Percentiles rank a stretch among this genome's conserved stretches.
phyloP scores from a whole-genome alignment of 2,113 vertebrate genomes.

The Brevimyrus niger region DNA sequence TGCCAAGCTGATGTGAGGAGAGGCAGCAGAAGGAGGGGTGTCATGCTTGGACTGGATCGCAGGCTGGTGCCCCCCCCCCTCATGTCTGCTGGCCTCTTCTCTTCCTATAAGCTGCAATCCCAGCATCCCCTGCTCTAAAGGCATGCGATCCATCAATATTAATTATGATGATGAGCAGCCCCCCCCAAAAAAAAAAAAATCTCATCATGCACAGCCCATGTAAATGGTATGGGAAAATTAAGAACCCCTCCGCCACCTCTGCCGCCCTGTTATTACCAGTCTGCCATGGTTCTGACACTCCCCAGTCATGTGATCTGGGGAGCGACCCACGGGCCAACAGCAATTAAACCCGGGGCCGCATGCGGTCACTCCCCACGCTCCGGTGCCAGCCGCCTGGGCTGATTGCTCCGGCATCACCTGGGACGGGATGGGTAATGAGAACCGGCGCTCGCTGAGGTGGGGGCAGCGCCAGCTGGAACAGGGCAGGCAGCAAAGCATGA shows the following conservation, averaged over 20 bases:
- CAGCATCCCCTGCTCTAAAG: neutral
- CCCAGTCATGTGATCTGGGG: neutral
- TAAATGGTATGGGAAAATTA: too few relatives aligned
- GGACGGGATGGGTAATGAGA: conserved; percentile 2
- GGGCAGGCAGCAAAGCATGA: neutral
- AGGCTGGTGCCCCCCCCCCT: too few relatives aligned
- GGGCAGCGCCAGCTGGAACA: neutral
- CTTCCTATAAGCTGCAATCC: neutral
- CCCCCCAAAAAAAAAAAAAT: too few relatives aligned
- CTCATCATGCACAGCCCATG: neutral
- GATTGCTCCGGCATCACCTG: conserved; percentile 4
- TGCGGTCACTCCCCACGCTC: neutral
- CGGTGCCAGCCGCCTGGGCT: neutral
- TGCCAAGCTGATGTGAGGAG: neutral
- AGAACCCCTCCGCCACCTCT: neutral
- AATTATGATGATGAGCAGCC: neutral
- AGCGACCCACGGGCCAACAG: neutral
- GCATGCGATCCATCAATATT: neutral
- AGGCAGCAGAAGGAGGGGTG: neutral
- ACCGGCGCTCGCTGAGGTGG: neutral
- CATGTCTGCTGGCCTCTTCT: neutral
- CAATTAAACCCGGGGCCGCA: neutral
- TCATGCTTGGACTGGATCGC: neutral
- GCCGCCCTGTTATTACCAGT: neutral
- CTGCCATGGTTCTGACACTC: neutral